Conservation (phyloP, 2,888 invertebrate species). For the Diachrysia chrysitis region DNA sequence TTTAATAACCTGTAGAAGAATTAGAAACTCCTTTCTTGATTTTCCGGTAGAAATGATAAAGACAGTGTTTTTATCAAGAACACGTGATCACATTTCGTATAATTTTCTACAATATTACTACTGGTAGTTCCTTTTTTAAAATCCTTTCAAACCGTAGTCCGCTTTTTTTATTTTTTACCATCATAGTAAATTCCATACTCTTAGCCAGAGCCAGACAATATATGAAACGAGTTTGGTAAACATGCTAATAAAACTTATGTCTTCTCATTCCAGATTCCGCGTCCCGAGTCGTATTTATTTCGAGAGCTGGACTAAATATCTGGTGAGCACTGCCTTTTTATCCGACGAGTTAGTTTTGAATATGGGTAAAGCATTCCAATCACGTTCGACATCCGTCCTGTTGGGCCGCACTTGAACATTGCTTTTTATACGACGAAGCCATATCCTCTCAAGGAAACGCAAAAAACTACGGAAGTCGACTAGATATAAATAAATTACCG, state of each 20-base stretch:
- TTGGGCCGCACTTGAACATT: conserved; percentile 42
- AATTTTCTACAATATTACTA: too few relatives aligned
- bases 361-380: conserved; percentile 56
- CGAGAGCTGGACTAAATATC: conserved; percentile 66
- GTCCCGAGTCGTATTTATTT: conserved; percentile 54
- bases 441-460: conserved; percentile 50
- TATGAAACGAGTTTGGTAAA: conserved; percentile 14
- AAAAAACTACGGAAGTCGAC: conserved; percentile 50
- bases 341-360: conserved; percentile 34
- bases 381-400: conserved; percentile 71
- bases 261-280: conserved; percentile 67
- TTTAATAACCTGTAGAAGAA: too few relatives aligned
- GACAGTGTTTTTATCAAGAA: too few relatives aligned
- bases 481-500: conserved; percentile 24
- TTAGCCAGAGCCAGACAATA: background rate
- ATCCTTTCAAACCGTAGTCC: too few relatives aligned
- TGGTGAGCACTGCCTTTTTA: conserved; percentile 64
- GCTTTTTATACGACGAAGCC: conserved; percentile 49
- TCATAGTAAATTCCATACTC: background rate
- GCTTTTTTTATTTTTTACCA: background rate
- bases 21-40: too few relatives aligned
- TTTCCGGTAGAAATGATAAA: too few relatives aligned
- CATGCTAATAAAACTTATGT: conserved; percentile 28
- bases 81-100: too few relatives aligned
- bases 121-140: too few relatives aligned